phyloP scores from a whole-genome alignment of 2,113 vertebrate genomes.

The Echinops telfairi region DNA sequence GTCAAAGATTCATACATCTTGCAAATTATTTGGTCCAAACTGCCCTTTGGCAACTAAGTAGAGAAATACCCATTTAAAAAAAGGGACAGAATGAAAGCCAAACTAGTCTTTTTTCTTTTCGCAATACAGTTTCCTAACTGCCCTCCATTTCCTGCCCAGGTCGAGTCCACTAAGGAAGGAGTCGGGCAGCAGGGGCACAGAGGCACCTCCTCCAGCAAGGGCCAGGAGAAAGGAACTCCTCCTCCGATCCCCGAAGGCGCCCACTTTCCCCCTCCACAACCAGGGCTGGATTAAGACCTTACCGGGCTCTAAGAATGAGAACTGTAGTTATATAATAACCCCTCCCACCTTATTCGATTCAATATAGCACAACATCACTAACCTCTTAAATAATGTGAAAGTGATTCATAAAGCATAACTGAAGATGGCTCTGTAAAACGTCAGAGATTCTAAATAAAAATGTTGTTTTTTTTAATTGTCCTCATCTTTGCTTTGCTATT shows the following conservation, averaged over 20 bases:
- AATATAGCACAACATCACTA: too few species aligned
- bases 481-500: neutral
- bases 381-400: too few species aligned
- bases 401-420: too few species aligned
- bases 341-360: too few species aligned
- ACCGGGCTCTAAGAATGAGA: neutral
- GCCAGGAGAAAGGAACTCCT: neutral
- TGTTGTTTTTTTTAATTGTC: neutral
- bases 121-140: neutral
- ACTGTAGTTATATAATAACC: neutral
- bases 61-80: neutral
- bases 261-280: neutral
- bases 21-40: neutral
- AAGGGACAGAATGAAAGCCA: neutral
- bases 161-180: neutral
- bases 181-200: rapidly evolving
- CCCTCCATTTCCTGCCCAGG: rapidly evolving
- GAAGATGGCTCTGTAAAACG: too few species aligned
- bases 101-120: neutral
- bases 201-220: neutral
- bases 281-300: neutral
- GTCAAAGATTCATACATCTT: neutral
- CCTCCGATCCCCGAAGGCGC: neutral
- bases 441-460: too few species aligned
- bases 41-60: slow-evolving; percentile 39